Percentiles rank a stretch among this genome's conserved stretches.
Evolutionary conservation across 2,113 vertebrate genomes (phyloP).

Genomic region (Podiceps cristatus): DNA sequence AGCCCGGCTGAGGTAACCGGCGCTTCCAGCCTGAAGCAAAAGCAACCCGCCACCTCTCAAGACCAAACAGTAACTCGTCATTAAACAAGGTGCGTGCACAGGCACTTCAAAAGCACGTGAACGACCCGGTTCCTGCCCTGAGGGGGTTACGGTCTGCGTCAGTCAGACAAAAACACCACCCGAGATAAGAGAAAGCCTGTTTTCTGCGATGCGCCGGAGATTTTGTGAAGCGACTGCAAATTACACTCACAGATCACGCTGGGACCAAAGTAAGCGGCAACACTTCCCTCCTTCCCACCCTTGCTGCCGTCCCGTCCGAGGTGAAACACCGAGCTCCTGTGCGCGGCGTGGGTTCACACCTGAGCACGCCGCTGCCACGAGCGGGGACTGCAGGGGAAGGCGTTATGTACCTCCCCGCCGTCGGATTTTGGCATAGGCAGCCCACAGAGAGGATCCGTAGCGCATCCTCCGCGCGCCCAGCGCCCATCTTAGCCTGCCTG

Average conservation of each 20-base stretch:
- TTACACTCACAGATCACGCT: background rate
- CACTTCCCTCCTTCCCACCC: background rate
- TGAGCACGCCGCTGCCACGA: fast-evolving
- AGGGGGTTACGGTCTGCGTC: background rate
- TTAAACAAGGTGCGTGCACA: background rate
- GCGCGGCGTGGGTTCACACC: fast-evolving
- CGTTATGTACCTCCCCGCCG: background rate
- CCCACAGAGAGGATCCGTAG: fast-evolving
- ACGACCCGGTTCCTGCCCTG: background rate
- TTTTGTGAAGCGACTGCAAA: background rate
- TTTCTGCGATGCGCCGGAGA: background rate
- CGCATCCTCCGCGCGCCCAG: background rate
- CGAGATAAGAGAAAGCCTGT: background rate
- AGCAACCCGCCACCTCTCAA: background rate
- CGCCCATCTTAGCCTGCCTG: background rate
- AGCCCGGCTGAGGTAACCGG: background rate
- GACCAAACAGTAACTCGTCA: background rate
- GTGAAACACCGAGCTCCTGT: fast-evolving
- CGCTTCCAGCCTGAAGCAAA: background rate
- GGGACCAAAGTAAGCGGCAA: background rate
- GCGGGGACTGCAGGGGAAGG: background rate
- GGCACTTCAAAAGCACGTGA: background rate
- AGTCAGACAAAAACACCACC: background rate
- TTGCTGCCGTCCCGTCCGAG: fast-evolving
- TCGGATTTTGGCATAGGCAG: background rate